phyloP scores from a whole-genome alignment of 2,888 invertebrate species.

The Ectropis crepuscularia region DNA sequence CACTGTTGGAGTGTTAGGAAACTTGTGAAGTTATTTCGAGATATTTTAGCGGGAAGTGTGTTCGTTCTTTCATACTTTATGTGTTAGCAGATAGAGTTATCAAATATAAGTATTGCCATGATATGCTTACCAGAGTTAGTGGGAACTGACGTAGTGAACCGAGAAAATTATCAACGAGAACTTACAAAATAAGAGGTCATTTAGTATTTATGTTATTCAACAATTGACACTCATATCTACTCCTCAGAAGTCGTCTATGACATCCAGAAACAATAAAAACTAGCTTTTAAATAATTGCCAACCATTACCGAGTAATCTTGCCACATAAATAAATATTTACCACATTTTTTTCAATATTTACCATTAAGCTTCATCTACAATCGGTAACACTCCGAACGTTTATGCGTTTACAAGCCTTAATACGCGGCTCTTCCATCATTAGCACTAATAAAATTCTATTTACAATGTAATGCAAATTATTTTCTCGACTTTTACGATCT shows the following conservation, averaged over 20 bases:
- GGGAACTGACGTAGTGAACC: too few relatives aligned
- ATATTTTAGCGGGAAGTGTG: conserved; percentile 2
- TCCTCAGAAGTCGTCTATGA: conserved; percentile 3
- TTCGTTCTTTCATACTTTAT: background rate
- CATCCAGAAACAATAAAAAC: conserved; percentile 10
- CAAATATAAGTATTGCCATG: too few relatives aligned
- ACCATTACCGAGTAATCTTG: conserved; percentile 27
- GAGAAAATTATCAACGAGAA: too few relatives aligned
- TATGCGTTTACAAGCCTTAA: conserved; percentile 70
- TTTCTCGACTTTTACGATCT: conserved; percentile 41
- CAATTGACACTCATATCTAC: conserved; percentile 2
- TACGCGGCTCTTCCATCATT: conserved; percentile 55
- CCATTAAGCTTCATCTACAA: conserved; percentile 49
- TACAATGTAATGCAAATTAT: conserved; percentile 53
- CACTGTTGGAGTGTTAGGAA: conserved; percentile 5
- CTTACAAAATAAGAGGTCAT: too few relatives aligned
- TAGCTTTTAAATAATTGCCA: conserved; percentile 12
- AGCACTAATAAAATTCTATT: conserved; percentile 54
- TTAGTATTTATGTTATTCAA: background rate
- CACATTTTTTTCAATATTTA: conserved; percentile 48
- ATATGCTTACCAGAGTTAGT: too few relatives aligned
- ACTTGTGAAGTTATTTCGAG: background rate
- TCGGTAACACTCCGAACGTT: conserved; percentile 46
- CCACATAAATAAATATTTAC: conserved; percentile 26
- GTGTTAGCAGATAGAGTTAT: too few relatives aligned